These are phyloP conservation scores for Pagrus major DNA, from an alignment of 2,113 vertebrate species.

Conservation along the genomic window DNA sequence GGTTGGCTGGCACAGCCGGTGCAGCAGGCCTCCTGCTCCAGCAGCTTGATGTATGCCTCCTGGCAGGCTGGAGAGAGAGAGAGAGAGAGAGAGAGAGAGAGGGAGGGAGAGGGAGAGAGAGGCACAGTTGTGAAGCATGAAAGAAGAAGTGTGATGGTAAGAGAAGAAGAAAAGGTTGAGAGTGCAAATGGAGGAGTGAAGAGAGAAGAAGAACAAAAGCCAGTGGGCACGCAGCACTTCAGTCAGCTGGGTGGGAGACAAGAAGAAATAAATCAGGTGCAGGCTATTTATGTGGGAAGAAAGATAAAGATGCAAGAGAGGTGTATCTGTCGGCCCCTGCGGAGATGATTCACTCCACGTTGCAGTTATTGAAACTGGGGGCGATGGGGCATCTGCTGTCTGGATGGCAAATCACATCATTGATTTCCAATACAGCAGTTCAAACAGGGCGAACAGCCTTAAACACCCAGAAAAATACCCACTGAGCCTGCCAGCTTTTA, in stretches of 20 bases:
- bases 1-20: slow-evolving; percentile 91
- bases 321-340: neutral
- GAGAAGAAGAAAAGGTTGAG: neutral
- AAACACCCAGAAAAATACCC: slow-evolving; percentile 40
- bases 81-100: slow-evolving; percentile 5
- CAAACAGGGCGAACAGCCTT: slow-evolving; percentile 43
- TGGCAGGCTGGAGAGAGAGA: slow-evolving; percentile 86
- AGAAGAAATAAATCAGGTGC: slow-evolving; percentile 22
- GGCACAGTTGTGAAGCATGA: slow-evolving; percentile 34
- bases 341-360: slow-evolving; percentile 1
- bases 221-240: neutral
- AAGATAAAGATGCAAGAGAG: slow-evolving; percentile 28
- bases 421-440: slow-evolving; percentile 75
- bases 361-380: slow-evolving; percentile 39
- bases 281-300: slow-evolving; percentile 30
- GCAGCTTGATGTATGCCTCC: slow-evolving; percentile 91
- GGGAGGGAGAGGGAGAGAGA: slow-evolving; percentile 39
- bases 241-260: neutral
- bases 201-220: neutral
- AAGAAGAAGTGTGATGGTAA: slow-evolving; percentile 27
- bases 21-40: slow-evolving; percentile 91
- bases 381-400: slow-evolving; percentile 51
- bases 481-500: slow-evolving; percentile 32
- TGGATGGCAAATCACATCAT: slow-evolving; percentile 66
- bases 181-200: slow-evolving; percentile 5